Base-by-base conservation (phyloP, 2,888 invertebrate species). In the Drosophila nr. fundita region DNA sequence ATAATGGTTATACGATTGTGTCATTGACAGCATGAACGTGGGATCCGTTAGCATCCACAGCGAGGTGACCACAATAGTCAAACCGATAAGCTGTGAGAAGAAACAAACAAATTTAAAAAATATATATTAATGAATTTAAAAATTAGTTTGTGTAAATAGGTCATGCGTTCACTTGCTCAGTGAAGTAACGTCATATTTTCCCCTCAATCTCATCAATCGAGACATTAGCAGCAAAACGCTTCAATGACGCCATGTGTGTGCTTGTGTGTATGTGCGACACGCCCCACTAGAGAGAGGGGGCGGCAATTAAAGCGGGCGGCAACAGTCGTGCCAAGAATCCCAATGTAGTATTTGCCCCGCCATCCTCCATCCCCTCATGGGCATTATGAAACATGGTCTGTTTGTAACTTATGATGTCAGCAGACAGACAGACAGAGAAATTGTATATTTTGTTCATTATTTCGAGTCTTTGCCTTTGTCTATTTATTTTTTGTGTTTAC, bases 11-110 rank as follows among this genome's bases (percentile, higher is more conserved):
- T 91, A 90, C 36, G 92, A 89, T 69, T 92, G 95, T 48, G 95
- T 94, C 92, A 96, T 94, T 45, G 96, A 95, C 60, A 97, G 94
- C 85, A 96, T 95, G 90, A 96, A 95, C 52, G 96, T 95, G 52
- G 96, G 95, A 91, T 97, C 97, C 50, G 96, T 94, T 58, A 97
- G 93, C 93, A 97, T 95, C 96, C 97, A 97, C 93, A 96, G 94
- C 70, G 96, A 95, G 21, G 96, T 93, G 29, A 95, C 95, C 34
- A 97, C 94, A 61, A 96, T 94, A 21, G 95, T 94, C 65, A 97
- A 92, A 42, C 97, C 97, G 77, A 96, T 94, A 58, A 96, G 92
- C 97, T 97, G 45, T 15, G 24, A 45, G 93, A 52, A 32, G 70
- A 54, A 21, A 38, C 29, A 59, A 7, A 15, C 29, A 52, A 40